Base-by-base conservation (phyloP, 2,888 invertebrate species). In the Morpho deidamia region DNA sequence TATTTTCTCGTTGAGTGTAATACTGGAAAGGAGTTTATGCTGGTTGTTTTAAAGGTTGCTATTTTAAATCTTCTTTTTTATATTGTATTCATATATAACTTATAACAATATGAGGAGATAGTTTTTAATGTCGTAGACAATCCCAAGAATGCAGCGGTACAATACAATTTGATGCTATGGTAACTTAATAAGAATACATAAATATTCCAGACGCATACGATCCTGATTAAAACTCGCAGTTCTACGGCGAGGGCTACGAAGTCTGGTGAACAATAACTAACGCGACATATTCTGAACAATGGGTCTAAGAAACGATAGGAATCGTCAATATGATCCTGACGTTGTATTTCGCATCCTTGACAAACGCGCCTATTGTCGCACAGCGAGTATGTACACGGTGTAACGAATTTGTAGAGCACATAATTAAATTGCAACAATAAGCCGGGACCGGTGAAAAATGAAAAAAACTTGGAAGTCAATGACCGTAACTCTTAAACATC, bases 241-340 rank as follows among this genome's bases (percentile, higher is more conserved):
- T 75, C 81, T 76, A 74, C 72, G 72, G 71, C 72, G 71, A 68
- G 69, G 71, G 44, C 52, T 49, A 44, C 72, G 74, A 74, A 55
- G 71, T 71, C 67, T 67, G 62, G 64, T 63, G 71, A 81, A 86
- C 85, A 88, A 88, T 87, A 83, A 80, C 77, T 78, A 66, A 61
- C 81, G 84, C 73, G 86, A 88, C 88, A 76, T 88, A 88, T 88
- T 84, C 78, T 80, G 88, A 88, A 88, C 88, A 88, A 88, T 88
- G 76, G 23, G 86, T 69, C 67, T 59, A 73, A 75, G 76, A 74
- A 78, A 82, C 78, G 86, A 85, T 83, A 83, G 68, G 87, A 83
- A 88, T 88, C 82, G 73, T 71, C 83, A 85, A 87, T 81, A 76
- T 71, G 71, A 63, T 59, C 65, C 69, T 85, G 84, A 87, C 84